phyloP scores from a whole-genome alignment of 2,797 vertebrate genomes.

The Scolopax bukidnonensis region DNA sequence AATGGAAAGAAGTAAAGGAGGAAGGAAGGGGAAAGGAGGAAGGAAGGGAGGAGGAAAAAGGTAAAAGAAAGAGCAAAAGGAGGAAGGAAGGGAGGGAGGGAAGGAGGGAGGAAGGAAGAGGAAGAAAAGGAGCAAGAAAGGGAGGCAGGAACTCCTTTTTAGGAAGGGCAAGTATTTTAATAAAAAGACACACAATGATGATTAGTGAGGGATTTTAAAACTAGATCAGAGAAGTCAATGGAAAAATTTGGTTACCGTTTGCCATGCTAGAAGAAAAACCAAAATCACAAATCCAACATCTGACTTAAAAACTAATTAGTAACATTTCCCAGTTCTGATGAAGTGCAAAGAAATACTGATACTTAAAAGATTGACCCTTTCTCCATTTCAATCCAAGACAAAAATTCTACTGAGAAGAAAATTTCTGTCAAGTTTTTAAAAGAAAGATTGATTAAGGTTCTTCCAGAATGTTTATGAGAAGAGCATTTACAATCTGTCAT shows the following conservation, averaged over 20 bases:
- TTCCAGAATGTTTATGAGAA: background rate
- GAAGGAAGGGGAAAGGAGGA: background rate
- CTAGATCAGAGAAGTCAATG: background rate
- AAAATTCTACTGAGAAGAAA: background rate
- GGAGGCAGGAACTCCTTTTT: background rate
- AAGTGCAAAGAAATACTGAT: background rate
- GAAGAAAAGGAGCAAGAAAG: background rate
- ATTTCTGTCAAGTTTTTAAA: background rate
- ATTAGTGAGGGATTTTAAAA: background rate
- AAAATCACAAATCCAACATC: background rate
- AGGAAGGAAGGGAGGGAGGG: background rate
- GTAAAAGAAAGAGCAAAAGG: too few relatives aligned
- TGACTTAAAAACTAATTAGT: background rate
- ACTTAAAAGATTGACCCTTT: accelerated
- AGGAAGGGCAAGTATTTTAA: background rate
- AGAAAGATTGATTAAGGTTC: too few relatives aligned
- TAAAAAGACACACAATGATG: background rate
- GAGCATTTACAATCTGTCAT: background rate
- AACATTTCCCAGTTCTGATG: background rate
- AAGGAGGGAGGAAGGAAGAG: background rate
- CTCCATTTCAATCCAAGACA: background rate
- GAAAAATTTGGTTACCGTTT: background rate
- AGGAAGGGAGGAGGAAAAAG: background rate
- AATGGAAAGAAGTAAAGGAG: accelerated
- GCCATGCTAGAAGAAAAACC: background rate